phyloP scores from a whole-genome alignment of 2,113 vertebrate genomes.

The Colossoma macropomum region DNA sequence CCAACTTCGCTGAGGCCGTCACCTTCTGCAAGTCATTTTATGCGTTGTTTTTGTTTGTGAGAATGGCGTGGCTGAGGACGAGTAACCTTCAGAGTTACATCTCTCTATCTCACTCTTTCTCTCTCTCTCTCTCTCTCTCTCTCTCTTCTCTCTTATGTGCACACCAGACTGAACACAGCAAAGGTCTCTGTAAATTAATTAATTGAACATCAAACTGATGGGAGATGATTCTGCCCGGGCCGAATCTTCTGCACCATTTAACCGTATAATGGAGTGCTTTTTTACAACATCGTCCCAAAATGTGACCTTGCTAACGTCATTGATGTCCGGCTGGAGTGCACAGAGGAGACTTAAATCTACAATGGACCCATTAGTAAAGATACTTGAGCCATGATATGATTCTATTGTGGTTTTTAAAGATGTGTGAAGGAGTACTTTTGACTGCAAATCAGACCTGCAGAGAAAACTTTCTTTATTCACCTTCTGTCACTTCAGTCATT shows the following conservation, averaged over 20 bases:
- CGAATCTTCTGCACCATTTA: slow-evolving; percentile 78
- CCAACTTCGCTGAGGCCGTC: background rate
- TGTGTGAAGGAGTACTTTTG: too few species aligned
- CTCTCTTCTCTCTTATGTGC: too few species aligned
- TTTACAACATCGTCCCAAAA: slow-evolving; percentile 70
- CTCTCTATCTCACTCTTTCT: background rate
- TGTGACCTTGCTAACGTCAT: slow-evolving; percentile 60
- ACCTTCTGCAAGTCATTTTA: background rate
- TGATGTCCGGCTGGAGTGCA: slow-evolving; percentile 12
- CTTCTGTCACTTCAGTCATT: too few species aligned
- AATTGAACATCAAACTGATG: slow-evolving; percentile 67
- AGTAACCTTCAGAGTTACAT: slow-evolving; percentile 62
- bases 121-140: too few species aligned
- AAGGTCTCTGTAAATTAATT: slow-evolving; percentile 69
- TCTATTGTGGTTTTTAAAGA: too few species aligned
- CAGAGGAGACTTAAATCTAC: background rate
- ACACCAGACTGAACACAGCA: slow-evolving; percentile 35
- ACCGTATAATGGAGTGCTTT: slow-evolving; percentile 71
- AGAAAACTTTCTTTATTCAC: too few species aligned
- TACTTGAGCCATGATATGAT: background rate
- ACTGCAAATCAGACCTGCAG: too few species aligned
- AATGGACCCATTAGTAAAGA: background rate
- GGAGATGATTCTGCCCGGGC: slow-evolving; percentile 61
- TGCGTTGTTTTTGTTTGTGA: background rate
- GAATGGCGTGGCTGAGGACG: slow-evolving; percentile 32